These are phyloP conservation scores for Syncerus caffer DNA, from an alignment of 2,797 vertebrate species.

Conservation along the genomic window DNA sequence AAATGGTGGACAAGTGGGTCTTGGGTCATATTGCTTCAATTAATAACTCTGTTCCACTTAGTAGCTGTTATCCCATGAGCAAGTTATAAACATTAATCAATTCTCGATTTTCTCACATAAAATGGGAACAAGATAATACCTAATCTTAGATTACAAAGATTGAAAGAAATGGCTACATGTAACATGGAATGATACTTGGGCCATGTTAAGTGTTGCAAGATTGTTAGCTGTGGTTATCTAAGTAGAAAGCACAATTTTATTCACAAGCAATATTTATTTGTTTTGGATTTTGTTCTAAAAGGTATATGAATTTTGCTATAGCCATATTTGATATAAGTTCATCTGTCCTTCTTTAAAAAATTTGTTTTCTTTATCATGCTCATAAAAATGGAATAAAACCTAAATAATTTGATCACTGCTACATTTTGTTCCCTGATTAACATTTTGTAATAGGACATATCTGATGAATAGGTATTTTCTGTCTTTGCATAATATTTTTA, in stretches of 20 bases:
- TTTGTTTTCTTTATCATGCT: neutral
- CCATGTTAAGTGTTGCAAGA: no score
- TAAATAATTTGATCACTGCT: neutral
- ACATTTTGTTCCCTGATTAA: neutral
- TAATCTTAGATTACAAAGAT: neutral
- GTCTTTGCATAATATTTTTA: neutral
- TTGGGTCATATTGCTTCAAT: neutral
- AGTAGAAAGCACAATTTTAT: neutral
- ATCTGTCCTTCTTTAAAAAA: neutral
- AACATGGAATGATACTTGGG: neutral
- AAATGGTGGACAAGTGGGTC: neutral
- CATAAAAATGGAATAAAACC: neutral
- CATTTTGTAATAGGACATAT: neutral
- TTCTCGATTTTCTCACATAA: neutral
- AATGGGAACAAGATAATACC: neutral
- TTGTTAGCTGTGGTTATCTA: neutral
- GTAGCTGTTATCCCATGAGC: neutral
- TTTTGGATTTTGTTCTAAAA: neutral
- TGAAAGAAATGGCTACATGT: neutral
- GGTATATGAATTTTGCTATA: neutral
- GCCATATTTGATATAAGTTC: neutral
- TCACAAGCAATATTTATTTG: neutral
- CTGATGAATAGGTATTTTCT: neutral
- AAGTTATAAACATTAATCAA: neutral
- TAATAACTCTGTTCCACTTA: neutral